Evolutionary conservation across 2,888 invertebrate genomes (phyloP).

Genomic region (Idaea straminata): DNA sequence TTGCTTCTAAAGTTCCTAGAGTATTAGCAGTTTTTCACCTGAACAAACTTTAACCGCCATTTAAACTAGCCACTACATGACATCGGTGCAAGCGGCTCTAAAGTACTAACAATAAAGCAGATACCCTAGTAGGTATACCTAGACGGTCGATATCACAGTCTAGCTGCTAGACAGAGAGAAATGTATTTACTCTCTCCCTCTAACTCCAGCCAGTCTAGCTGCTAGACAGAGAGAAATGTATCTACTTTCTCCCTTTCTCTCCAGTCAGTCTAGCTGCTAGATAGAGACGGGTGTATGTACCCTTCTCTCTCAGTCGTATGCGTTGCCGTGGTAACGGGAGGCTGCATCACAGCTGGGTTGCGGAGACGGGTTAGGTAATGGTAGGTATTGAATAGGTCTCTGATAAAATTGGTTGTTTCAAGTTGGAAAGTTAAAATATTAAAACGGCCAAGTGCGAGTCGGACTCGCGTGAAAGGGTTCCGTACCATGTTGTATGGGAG

Average conservation of each 20-base stretch:
- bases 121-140: neutral
- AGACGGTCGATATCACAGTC: neutral
- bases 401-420: too few relatives aligned
- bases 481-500: too few relatives aligned
- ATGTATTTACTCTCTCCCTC: too few relatives aligned
- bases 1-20: too few relatives aligned
- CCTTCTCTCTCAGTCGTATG: slow-evolving; percentile 12
- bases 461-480: too few relatives aligned
- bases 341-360: slow-evolving; percentile 3
- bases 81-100: neutral
- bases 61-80: neutral
- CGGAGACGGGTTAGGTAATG: neutral
- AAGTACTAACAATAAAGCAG: neutral
- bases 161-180: neutral
- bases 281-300: slow-evolving; percentile 4
- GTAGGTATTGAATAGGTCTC: too few relatives aligned
- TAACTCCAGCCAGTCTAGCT: slow-evolving; percentile 14
- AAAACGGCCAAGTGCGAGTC: too few relatives aligned
- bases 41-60: too few relatives aligned
- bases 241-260: neutral
- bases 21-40: too few relatives aligned
- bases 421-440: too few relatives aligned
- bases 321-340: slow-evolving; percentile 42
- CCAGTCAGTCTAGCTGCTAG: slow-evolving; percentile 15
- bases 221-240: slow-evolving; percentile 5